Evolutionary conservation across 2,888 invertebrate genomes (phyloP), one percentile per base, ranked within the genome.

Genomic region (Agrilus mali): DNA sequence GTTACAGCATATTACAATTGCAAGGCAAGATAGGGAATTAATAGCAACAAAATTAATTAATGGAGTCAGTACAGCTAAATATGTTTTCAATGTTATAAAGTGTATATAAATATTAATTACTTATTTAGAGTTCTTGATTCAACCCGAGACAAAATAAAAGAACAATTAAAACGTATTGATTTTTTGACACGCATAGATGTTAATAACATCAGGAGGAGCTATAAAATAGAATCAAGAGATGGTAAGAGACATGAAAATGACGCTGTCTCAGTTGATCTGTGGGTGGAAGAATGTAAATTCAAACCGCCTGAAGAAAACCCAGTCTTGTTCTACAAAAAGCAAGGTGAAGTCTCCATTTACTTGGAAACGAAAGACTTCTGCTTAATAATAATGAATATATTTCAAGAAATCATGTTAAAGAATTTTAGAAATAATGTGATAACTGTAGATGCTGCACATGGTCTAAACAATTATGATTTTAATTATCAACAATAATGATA

Each of bases 141-240:
- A 6, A 20, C 20, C 20, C 3, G 20, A 20, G 20, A 20, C 20
- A 20, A 20, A 4, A 6, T 20, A 20, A 20, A 6, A 4, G 37
- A 17, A 36, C 39, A 42, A 7, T 22, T 45, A 20, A 45, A 36
- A 32, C 14, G 45, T 36, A 34, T 39, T 27, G 41, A 46, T 38
- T 36, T 46, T 10, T 22, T 46, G 7, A 43, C 43, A 32, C 7
- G 5, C 2, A 34, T 39, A 35, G 43, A 40, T 41, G 31, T 43
- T 13, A 16, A 7, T 6, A 43, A 43, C 13, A 42, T 45, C 4
- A 38, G 39, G 36, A 27, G 31, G 16, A 6, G 17, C 13, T 42
- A 38, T 34, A 16, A 22, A 17, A 35, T 42, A 8, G 42, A 36
- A n/a, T 7, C 14, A n/a, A 15, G 13, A 33, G 43, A 46, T 41